These are phyloP conservation scores for Atlantisia rogersi DNA, from an alignment of 2,113 vertebrate species.

Conservation along the genomic window DNA sequence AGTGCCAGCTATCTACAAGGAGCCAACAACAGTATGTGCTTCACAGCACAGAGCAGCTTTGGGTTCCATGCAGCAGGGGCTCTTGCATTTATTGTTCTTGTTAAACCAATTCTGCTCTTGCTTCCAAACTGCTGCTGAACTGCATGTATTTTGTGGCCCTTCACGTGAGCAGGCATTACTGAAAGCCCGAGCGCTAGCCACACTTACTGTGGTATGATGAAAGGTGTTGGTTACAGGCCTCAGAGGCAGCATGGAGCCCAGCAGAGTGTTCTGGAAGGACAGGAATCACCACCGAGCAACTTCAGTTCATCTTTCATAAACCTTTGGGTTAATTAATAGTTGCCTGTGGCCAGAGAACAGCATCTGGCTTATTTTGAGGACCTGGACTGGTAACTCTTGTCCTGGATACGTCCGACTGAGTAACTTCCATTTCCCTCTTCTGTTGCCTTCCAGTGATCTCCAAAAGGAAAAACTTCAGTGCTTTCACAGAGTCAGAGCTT, in stretches of 20 bases:
- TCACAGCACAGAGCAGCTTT: not conserved
- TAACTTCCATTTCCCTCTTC: not conserved
- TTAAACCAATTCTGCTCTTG: not conserved
- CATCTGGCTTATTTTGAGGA: not conserved
- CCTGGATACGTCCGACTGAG: not conserved
- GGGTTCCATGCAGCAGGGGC: not conserved
- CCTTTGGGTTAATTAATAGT: not conserved
- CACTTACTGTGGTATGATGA: fast-evolving
- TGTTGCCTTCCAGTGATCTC: not conserved
- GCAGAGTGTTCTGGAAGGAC: not conserved
- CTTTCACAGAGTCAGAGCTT: not conserved
- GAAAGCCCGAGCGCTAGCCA: not conserved
- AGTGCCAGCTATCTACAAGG: not conserved
- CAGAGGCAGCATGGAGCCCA: not conserved
- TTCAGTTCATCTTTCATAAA: not conserved
- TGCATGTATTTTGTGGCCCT: not conserved
- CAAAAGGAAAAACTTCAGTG: not conserved
- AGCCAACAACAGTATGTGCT: not conserved
- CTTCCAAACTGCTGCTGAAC: not conserved
- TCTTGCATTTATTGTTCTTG: not conserved
- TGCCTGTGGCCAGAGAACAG: not conserved
- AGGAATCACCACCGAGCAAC: slow-evolving; percentile 16
- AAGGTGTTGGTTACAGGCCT: not conserved
- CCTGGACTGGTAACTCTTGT: not conserved
- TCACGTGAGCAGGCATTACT: fast-evolving